Conservation (phyloP, 2,888 invertebrate genomes). For the Euspilapteryx auroguttella region DNA sequence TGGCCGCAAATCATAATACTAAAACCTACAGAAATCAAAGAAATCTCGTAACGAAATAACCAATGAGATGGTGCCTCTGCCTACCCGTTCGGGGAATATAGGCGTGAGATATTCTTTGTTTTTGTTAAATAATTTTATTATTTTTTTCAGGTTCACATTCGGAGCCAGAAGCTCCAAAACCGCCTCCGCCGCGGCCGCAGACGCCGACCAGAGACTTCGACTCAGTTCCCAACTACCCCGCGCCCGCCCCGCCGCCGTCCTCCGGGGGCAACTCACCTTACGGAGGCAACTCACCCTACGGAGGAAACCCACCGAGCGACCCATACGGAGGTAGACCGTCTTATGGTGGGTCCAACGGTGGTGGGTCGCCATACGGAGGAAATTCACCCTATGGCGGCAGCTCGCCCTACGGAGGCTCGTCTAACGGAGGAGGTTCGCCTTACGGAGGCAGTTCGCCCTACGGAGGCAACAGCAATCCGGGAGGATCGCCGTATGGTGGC, state of each 20-base stretch:
- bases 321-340: slow-evolving; percentile 14
- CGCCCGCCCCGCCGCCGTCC: slow-evolving; percentile 32
- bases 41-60: too few species aligned
- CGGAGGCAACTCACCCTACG: slow-evolving; percentile 14
- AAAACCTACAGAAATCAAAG: too few species aligned
- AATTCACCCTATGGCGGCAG: slow-evolving; percentile 13
- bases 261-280: slow-evolving; percentile 8
- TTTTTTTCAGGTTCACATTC: slow-evolving; percentile 45
- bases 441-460: slow-evolving; percentile 12
- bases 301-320: slow-evolving; percentile 12
- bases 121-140: too few species aligned
- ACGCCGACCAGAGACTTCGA: slow-evolving; percentile 26
- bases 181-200: slow-evolving; percentile 23
- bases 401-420: slow-evolving; percentile 10
- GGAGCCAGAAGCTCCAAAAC: slow-evolving; percentile 26
- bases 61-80: too few species aligned
- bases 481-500: slow-evolving; percentile 14
- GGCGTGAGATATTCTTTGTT: too few species aligned
- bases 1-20: too few species aligned
- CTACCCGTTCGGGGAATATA: too few species aligned
- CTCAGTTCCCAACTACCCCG: slow-evolving; percentile 36
- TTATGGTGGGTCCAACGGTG: slow-evolving; percentile 12
- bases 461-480: slow-evolving; percentile 7
- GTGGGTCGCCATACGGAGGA: slow-evolving; percentile 10
- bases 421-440: slow-evolving; percentile 3